Conservation (phyloP, 2,797 vertebrate species). For the Danionella dracula region DNA sequence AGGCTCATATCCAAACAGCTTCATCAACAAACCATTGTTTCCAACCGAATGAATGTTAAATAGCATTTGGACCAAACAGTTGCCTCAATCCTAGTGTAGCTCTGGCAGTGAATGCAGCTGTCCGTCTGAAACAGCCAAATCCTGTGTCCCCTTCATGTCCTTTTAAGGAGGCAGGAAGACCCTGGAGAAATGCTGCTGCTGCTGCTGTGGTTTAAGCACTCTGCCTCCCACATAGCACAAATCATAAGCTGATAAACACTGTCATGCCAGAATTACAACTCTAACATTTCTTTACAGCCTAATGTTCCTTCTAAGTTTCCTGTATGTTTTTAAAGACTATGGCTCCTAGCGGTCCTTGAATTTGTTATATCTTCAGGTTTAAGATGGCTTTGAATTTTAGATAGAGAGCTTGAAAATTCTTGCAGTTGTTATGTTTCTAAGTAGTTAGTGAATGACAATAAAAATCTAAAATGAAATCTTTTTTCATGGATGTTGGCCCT, state of each 20-base stretch:
- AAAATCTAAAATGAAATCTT: too few relatives aligned
- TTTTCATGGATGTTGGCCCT: too few relatives aligned
- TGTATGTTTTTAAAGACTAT: too few relatives aligned
- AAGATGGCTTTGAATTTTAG: too few relatives aligned
- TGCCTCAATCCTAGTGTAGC: conserved; percentile 43
- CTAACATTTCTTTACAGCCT: background rate
- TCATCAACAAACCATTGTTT: conserved; percentile 50
- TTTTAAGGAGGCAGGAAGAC: conserved; percentile 64
- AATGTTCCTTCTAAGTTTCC: background rate
- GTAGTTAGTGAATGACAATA: too few relatives aligned
- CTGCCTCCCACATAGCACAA: conserved; percentile 51
- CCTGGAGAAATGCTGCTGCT: conserved; percentile 56
- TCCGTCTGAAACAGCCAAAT: conserved; percentile 61
- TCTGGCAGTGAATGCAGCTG: conserved; percentile 57
- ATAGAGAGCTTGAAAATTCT: too few relatives aligned
- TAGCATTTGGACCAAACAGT: conserved; percentile 68
- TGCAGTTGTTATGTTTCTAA: too few relatives aligned
- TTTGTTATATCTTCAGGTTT: too few relatives aligned
- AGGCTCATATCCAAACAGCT: conserved; percentile 22
- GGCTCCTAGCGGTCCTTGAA: too few relatives aligned
- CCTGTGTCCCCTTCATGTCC: conserved; percentile 56
- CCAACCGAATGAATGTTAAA: conserved; percentile 38
- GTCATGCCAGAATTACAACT: conserved; percentile 1
- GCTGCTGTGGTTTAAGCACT: conserved; percentile 46
- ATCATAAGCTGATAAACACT: background rate